Evolutionary conservation across 2,797 vertebrate genomes (phyloP), one percentile per base, ranked within the genome.

Genomic region (Triplophysa yarkandensis): DNA sequence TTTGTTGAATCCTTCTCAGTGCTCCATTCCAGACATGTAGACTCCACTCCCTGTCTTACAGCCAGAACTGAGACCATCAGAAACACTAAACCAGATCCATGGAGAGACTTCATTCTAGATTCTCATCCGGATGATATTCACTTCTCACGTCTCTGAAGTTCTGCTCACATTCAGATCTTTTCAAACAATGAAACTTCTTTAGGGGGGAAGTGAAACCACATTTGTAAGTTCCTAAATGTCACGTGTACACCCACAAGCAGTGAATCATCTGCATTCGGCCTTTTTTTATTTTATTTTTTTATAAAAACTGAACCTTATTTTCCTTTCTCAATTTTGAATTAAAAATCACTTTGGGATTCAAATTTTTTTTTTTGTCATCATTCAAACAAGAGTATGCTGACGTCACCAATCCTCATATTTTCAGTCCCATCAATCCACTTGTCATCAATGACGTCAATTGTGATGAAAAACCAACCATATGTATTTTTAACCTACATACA

Each of bases 151-250:
- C 52, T 32, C 9, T 27, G 46, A 43, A 10, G 62, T 13, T 4
- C 4, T n/a, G 5, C 11, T 48, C 57, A 30, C 5, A 52, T 52
- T 52, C 17, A 57, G 36, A 46, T 66, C 54, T 67, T 57, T 10
- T 43, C 34, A 21, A 1, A n/a, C 9, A 17, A n/a, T 8, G 67
- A 16, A 23, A 32, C 28, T 11, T 68, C 23, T 8, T 57, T 9
- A 27, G 8, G 21, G 34, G n/a, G 19, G 44, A 14, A 0, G 10
- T 66, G 54, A 72, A 74, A 58, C 50, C 68, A 80, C 58, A 66
- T 41, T 14, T 67, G 34, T 72, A 75, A 80, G 54, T 80, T 82
- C 72, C 81, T 2, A 73, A 76, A 64, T 68, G 78, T 80, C 81
- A 82, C 14, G 10, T 28, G 32, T 17, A 41, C 39, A 39, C 39